Conservation (phyloP, 2,888 invertebrate genomes). For the Trachelus stipa region DNA sequence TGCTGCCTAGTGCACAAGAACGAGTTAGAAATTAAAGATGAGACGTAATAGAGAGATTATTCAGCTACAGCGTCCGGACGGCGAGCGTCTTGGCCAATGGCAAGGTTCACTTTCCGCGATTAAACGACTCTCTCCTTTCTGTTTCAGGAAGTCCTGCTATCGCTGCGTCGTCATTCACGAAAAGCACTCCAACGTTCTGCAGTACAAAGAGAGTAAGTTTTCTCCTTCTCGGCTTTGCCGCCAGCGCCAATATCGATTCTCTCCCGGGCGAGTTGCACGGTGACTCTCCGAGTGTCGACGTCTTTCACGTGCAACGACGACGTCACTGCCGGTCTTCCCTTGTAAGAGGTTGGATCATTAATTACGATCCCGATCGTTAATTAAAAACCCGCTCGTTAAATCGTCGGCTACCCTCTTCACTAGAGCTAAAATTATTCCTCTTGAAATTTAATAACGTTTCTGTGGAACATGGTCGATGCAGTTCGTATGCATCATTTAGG, state of each 20-base stretch:
- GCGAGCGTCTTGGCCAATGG: neutral
- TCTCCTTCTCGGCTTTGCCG: constrained; percentile 9
- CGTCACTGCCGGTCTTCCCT: constrained; percentile 5
- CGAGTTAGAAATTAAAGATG: neutral
- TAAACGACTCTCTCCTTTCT: constrained; percentile 32
- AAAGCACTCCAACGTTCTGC: constrained; percentile 93
- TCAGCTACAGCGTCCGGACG: neutral
- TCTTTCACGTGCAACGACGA: constrained; percentile 18
- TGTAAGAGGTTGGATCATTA: constrained; percentile 39
- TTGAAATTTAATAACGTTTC: neutral
- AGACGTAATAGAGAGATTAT: neutral
- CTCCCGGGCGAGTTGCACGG: neutral
- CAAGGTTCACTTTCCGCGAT: neutral
- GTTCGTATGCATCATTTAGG: neutral
- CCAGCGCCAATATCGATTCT: neutral
- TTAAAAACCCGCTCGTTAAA: constrained; percentile 51
- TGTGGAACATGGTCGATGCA: neutral
- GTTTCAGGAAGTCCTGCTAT: constrained; percentile 89
- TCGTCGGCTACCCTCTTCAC: constrained; percentile 17
- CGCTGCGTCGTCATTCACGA: constrained; percentile 96
- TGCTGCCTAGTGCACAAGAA: neutral
- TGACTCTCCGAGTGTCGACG: neutral
- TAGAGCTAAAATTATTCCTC: neutral
- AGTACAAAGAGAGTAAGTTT: constrained; percentile 97
- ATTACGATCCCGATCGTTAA: constrained; percentile 57